Base-by-base conservation (phyloP, 2,888 invertebrate species). In the Galerucella calmariensis region DNA sequence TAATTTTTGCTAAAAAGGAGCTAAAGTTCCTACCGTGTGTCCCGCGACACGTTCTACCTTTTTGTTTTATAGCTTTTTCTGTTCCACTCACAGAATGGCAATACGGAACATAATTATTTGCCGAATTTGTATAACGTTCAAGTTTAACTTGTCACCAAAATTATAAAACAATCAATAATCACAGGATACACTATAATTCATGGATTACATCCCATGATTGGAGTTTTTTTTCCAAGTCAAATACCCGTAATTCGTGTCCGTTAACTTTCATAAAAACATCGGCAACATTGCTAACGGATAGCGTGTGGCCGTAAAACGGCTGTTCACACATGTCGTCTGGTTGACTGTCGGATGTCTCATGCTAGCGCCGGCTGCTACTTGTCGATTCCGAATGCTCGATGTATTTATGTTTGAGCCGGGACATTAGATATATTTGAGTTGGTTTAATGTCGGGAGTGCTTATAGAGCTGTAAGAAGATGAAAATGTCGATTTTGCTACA, bases 251-350 rank as follows among this genome's bases (percentile, higher is more conserved):
- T 51, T 51, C 14, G 14, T 51, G 51, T 51, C 5, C 35, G 5
- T 62, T 6, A 35, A 27, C 48, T 65, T 65, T 48, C 24, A 27
- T n/a, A 12, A 0, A 11, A 35, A 16, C 16, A 67, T 11, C 46
- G 68, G 20, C 68, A 68, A 68, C 68, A n/a, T 20, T n/a, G 68
- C 14, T 65, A 12, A 46, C 44, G 11, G 41, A 41, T 69, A 65
- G 66, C 59, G 72, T 75, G 72, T 69, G 65, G 72, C 65, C 58
- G 56, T 24, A 24, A 51, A 20, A 48, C 58, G 61, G 69, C 71
- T 78, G 77, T 78, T 79, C 78, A 78, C 80, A 80, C 78, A 77
- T 80, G 79, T 77, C 72, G 75, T 72, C 75, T 76, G 70, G 70
- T 68, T 58, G 68, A 59, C 44, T 59, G 12, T 68, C 59, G 59